Conservation (phyloP, 2,113 vertebrate species). For the Syngnathus typhle region DNA sequence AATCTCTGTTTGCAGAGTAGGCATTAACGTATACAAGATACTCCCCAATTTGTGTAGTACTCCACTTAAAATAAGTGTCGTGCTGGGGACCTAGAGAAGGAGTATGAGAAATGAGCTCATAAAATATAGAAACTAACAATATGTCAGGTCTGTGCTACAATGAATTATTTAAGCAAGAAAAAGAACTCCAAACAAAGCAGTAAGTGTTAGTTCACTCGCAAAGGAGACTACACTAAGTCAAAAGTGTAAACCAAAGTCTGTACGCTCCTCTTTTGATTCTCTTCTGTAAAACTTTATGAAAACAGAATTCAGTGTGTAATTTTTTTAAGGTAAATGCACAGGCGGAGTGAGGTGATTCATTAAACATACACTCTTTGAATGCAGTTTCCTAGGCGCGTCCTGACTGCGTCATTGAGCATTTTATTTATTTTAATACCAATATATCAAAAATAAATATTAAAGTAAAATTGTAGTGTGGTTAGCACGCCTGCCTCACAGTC, state of each 20-base stretch:
- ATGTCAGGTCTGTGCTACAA: slow-evolving; percentile 5
- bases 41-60: neutral
- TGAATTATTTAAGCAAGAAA: slow-evolving; percentile 11
- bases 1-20: neutral
- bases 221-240: slow-evolving; percentile 2
- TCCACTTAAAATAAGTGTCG: slow-evolving; percentile 1
- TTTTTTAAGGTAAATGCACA: neutral
- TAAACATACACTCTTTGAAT: no score
- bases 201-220: slow-evolving; percentile 7
- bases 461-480: no score
- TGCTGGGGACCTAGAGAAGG: neutral
- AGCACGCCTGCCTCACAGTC: no score
- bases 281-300: neutral
- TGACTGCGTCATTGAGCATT: no score
- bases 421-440: no score
- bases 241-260: neutral
- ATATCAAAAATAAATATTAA: no score
- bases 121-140: slow-evolving; percentile 12
- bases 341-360: neutral
- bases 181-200: slow-evolving; percentile 11
- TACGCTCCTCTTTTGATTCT: neutral
- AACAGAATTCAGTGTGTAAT: neutral
- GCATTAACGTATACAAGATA: slow-evolving; percentile 1
- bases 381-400: neutral
- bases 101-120: slow-evolving; percentile 4